These are phyloP conservation scores for Alviniconcha marisindica DNA, from an alignment of 1,140 invertebrate species.

Conservation along the genomic window DNA sequence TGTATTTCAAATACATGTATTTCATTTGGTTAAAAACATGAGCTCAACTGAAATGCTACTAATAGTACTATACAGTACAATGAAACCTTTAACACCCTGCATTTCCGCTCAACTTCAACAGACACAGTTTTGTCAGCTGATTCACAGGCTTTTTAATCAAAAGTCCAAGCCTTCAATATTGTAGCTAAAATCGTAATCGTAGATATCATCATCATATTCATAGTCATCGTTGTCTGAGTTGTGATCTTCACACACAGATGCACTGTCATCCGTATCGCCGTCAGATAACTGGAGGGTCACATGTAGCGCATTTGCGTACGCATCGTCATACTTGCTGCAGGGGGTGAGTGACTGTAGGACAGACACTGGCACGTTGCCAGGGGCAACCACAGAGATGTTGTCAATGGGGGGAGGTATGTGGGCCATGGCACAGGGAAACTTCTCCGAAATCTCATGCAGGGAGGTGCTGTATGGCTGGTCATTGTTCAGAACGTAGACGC, in stretches of 20 bases:
- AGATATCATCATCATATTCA: conserved; percentile 74
- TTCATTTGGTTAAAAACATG: too few relatives aligned
- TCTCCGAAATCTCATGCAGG: conserved; percentile 67
- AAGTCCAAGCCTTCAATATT: conserved; percentile 63
- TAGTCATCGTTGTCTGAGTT: conserved; percentile 71
- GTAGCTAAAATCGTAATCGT: conserved; percentile 71
- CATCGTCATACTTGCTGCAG: conserved; percentile 68
- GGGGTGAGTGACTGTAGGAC: conserved; percentile 53
- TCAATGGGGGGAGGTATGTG: conserved; percentile 73
- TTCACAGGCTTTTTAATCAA: too few relatives aligned
- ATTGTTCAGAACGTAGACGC: conserved; percentile 71
- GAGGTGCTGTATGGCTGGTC: conserved; percentile 69
- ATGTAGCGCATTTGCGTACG: conserved; percentile 68
- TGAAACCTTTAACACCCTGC: too few relatives aligned
- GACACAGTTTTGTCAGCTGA: too few relatives aligned
- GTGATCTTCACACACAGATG: conserved; percentile 63
- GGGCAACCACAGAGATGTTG: conserved; percentile 68
- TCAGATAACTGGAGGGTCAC: conserved; percentile 65
- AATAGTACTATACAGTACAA: too few relatives aligned
- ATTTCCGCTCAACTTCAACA: too few relatives aligned
- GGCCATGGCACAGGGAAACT: conserved; percentile 60
- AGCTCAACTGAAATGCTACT: too few relatives aligned
- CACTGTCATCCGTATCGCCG: conserved; percentile 69
- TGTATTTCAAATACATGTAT: too few relatives aligned
- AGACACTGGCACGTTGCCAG: conserved; percentile 57